Percentiles rank a stretch among this genome's conserved stretches.
Evolutionary conservation across 2,113 vertebrate genomes (phyloP).

Genomic region (Alectura lathami): DNA sequence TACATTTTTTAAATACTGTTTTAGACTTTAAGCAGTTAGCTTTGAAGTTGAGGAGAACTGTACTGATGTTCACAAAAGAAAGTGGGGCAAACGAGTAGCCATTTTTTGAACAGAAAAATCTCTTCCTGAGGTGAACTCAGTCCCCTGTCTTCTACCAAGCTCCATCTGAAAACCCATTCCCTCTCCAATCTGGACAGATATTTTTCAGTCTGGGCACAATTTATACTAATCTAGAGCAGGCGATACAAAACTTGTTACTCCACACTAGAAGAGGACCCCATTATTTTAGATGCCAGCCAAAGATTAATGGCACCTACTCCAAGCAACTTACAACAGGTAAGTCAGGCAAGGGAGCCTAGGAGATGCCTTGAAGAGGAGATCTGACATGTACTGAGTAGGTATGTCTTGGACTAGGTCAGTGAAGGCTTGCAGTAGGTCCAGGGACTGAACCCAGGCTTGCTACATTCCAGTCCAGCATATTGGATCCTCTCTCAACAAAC

Average conservation of each 20-base stretch:
- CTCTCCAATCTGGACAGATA: not conserved
- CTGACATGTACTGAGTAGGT: no score
- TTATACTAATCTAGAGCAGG: not conserved
- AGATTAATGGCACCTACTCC: not conserved
- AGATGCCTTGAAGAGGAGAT: not conserved
- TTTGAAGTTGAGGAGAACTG: not conserved
- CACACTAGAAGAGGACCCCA: not conserved
- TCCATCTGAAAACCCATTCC: not conserved
- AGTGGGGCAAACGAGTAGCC: not conserved
- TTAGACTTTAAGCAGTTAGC: not conserved
- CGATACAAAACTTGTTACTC: not conserved
- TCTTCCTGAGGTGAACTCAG: not conserved
- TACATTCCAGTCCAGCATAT: not conserved
- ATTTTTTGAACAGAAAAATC: not conserved
- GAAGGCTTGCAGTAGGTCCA: not conserved
- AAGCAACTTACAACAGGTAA: not conserved
- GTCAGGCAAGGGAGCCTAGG: not conserved
- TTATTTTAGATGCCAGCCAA: not conserved
- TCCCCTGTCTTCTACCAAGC: not conserved
- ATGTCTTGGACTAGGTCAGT: not conserved
- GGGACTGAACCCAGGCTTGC: not conserved
- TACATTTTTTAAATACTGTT: not conserved
- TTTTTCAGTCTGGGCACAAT: not conserved
- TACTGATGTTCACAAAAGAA: not conserved
- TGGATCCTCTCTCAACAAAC: not conserved